These are phyloP conservation scores for Indicator indicator DNA, from an alignment of 2,113 vertebrate genomes.

Conservation along the genomic window DNA sequence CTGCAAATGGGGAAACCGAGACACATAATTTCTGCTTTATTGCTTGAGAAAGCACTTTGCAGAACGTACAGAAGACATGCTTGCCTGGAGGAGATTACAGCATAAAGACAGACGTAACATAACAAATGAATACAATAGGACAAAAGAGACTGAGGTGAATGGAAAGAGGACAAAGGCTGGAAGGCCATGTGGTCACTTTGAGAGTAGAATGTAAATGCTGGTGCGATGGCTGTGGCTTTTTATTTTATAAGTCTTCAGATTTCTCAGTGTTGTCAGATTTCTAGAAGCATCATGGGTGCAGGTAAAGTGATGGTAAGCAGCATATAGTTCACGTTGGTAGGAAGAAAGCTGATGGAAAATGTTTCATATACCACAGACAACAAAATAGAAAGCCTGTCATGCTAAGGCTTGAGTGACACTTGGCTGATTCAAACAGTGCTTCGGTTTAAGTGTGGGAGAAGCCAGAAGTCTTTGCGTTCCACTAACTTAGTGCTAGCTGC, in stretches of 20 bases:
- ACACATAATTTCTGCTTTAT: background rate
- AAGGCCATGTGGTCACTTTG: background rate
- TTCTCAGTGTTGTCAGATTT: background rate
- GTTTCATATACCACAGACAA: background rate
- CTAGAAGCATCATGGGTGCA: background rate
- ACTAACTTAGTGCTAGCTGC: background rate
- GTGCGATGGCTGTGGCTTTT: background rate
- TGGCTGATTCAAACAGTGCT: background rate
- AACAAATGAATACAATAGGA: constrained; percentile 17
- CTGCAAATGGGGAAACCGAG: background rate
- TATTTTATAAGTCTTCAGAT: background rate
- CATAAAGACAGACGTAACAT: background rate
- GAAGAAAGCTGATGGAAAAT: background rate
- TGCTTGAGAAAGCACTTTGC: constrained; percentile 45
- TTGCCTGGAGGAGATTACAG: constrained; percentile 24
- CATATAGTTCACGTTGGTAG: background rate
- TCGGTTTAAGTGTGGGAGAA: background rate
- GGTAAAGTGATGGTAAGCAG: background rate
- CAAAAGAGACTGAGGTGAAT: background rate
- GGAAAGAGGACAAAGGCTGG: background rate
- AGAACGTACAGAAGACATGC: background rate
- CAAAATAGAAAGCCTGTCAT: background rate
- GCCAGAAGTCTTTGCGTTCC: background rate
- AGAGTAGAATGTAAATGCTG: background rate
- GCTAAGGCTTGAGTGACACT: background rate